Evolutionary conservation across 2,113 vertebrate genomes (phyloP).

Genomic region (Gavia stellata): DNA sequence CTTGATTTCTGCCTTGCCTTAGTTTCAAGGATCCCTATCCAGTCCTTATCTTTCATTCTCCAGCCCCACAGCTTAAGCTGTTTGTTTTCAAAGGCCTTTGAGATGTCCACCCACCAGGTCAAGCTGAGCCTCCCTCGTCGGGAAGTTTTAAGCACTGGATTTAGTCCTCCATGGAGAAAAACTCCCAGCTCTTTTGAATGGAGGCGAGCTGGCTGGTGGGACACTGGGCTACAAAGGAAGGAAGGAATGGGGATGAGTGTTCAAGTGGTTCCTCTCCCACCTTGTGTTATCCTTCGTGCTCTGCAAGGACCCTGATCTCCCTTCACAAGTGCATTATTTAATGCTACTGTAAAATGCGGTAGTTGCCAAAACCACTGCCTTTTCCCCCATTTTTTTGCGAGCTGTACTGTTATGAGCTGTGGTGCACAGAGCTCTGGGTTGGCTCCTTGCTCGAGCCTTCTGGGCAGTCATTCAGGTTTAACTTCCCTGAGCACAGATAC

Average conservation of each 20-base stretch:
- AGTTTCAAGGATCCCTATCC: not conserved
- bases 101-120: not conserved
- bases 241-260: not conserved
- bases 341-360: not conserved
- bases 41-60: not conserved
- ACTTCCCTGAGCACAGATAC: not conserved
- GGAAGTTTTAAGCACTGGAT: not conserved
- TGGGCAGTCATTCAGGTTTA: not conserved
- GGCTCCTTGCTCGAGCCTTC: not conserved
- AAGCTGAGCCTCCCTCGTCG: not conserved
- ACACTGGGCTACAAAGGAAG: not conserved
- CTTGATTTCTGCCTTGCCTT: not conserved
- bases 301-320: not conserved
- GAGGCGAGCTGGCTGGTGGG: not conserved
- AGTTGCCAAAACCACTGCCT: not conserved
- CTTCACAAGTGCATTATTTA: not conserved
- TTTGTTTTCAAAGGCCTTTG: not conserved
- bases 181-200: not conserved
- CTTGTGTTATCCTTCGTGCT: not conserved
- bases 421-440: not conserved
- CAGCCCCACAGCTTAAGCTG: not conserved
- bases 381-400: not conserved
- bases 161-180: not conserved
- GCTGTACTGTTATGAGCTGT: not conserved
- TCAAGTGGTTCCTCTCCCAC: not conserved